Evolutionary conservation across 2,797 vertebrate genomes (phyloP), one percentile per base, ranked within the genome.

Genomic region (Syngnathus rostellatus): DNA sequence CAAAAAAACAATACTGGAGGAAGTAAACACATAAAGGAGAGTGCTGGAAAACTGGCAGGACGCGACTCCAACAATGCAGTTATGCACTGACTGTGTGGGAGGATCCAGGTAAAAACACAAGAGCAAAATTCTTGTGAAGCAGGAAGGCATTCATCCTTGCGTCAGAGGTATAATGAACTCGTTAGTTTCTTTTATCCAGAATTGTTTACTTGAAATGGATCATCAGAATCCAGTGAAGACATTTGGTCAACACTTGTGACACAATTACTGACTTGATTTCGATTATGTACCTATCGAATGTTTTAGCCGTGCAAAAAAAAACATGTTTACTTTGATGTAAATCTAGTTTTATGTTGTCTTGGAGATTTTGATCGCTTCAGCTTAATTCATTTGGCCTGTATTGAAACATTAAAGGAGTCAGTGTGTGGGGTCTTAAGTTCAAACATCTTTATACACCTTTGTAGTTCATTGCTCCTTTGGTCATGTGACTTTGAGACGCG

Each of bases 101-200:
- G 64, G 74, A 64, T 62, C 38, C 76, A 83, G 78, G 73, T 77
- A 68, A 16, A 58, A 63, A 62, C 60, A 71, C 77, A 69, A 38
- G 68, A 14, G 71, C 67, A 71, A 80, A 72, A 75, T 69, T 55
- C 19, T 62, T 68, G 68, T 66, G 21, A 19, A 70, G 21, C 67
- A 71, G 68, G 63, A 78, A 64, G 60, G 11, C 45, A 2, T 19
- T 53, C 14, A 8, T 63, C 45, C 4, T 8, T 57, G 9, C 7
- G 16, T 72, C 74, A 59, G 69, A 2, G 12, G 25, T 75, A 25
- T 1, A 9, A 2, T 8, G 2, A 39, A 31, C 2, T 31, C 41
- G 16, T 19, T 54, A 31, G 68, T 21, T 19, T 67, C 31, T 31
- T 31, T 31, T 31, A 31, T 38, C 6, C 12, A 21, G 1, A 48